A percentile compares a stretch with the other conserved stretches of the same genome.
These are phyloP conservation scores for Florisuga fusca DNA, from an alignment of 2,797 vertebrate species.

Conservation along the genomic window DNA sequence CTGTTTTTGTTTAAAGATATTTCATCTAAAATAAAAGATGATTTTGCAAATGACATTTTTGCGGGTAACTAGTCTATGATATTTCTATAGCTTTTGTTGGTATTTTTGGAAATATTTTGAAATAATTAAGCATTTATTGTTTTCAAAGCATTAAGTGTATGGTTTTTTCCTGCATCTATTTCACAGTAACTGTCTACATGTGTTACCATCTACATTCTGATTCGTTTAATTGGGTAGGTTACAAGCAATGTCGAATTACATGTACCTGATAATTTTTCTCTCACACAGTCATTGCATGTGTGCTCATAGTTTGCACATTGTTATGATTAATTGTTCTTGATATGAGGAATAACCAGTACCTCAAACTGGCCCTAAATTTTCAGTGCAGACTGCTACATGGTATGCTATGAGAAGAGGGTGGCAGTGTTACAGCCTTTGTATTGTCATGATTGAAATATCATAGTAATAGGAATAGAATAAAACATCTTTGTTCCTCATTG, in stretches of 20 bases:
- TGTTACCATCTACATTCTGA: background rate
- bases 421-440: background rate
- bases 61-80: conserved; percentile 41
- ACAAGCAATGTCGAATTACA: background rate
- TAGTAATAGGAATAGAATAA: background rate
- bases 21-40: conserved; percentile 23
- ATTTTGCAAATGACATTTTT: conserved; percentile 24
- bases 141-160: background rate
- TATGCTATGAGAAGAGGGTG: background rate
- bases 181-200: background rate
- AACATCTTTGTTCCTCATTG: background rate
- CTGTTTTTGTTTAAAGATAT: background rate
- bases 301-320: background rate
- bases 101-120: conserved; percentile 52
- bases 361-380: background rate
- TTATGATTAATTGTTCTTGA: background rate
- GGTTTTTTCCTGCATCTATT: background rate
- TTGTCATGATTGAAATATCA: background rate
- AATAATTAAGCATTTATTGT: conserved; percentile 38
- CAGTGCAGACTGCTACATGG: background rate
- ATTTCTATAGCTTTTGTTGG: background rate
- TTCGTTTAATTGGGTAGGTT: background rate
- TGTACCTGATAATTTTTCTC: background rate
- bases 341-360: background rate
- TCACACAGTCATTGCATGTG: background rate